These are phyloP conservation scores for Chymomyza costata DNA, from an alignment of 1,140 invertebrate species.

Conservation along the genomic window DNA sequence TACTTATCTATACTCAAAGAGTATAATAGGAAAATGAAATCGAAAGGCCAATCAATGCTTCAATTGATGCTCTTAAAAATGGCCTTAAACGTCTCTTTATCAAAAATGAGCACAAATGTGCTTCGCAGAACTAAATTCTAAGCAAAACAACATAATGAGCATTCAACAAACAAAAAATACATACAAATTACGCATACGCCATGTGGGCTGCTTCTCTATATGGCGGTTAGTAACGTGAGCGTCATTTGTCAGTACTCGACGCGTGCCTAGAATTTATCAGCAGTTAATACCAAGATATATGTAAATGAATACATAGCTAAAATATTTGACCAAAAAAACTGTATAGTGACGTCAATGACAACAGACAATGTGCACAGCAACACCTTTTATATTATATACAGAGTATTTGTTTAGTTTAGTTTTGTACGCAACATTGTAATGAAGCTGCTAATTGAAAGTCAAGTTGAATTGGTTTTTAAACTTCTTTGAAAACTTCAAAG, in stretches of 20 bases:
- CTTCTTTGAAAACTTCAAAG: too few relatives aligned
- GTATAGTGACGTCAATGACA: slow-evolving; percentile 48
- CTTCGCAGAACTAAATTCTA: background rate
- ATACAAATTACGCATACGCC: slow-evolving; percentile 43
- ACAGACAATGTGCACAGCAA: slow-evolving; percentile 7
- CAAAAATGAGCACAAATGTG: slow-evolving; percentile 28
- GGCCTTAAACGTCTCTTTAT: slow-evolving; percentile 38
- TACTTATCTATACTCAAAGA: too few relatives aligned
- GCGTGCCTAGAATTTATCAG: slow-evolving; percentile 63
- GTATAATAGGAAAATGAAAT: too few relatives aligned
- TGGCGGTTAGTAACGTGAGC: slow-evolving; percentile 37
- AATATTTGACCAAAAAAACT: too few relatives aligned
- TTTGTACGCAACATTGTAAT: slow-evolving; percentile 26
- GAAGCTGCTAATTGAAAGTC: slow-evolving; percentile 40
- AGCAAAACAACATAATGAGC: slow-evolving; percentile 2
- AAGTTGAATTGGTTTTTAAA: too few relatives aligned
- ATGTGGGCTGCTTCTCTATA: slow-evolving; percentile 39
- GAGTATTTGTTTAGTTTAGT: slow-evolving; percentile 23
- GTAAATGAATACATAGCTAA: slow-evolving; percentile 43
- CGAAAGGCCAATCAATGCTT: too few relatives aligned
- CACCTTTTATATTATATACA: slow-evolving; percentile 36
- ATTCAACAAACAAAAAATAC: too few relatives aligned
- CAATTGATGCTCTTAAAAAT: too few relatives aligned
- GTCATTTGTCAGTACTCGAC: slow-evolving; percentile 40
- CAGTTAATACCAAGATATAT: slow-evolving; percentile 12